These are phyloP conservation scores for Hybognathus amarus DNA, from an alignment of 2,797 vertebrate genomes.

Conservation along the genomic window DNA sequence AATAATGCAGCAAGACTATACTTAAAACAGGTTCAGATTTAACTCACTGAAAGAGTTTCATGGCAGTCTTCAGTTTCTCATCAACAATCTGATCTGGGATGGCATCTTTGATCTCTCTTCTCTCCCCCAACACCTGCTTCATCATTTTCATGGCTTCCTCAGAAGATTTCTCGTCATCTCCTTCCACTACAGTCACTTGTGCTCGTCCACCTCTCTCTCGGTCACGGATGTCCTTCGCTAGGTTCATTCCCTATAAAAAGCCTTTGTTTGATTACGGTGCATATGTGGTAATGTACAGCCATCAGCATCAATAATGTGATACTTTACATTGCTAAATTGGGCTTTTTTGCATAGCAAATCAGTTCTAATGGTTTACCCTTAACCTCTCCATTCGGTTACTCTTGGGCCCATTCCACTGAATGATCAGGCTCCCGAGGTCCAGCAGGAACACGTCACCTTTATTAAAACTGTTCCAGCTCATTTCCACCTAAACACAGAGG, in stretches of 20 bases:
- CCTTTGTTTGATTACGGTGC: background rate
- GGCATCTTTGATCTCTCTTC: constrained; percentile 72
- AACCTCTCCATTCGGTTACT: constrained; percentile 85
- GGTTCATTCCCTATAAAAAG: constrained; percentile 78
- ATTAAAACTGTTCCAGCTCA: constrained; percentile 89
- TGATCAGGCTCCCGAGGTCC: constrained; percentile 85
- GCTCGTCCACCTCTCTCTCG: constrained; percentile 84
- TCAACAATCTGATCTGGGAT: constrained; percentile 80
- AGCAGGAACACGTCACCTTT: constrained; percentile 85
- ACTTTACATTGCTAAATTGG: background rate
- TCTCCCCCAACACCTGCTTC: constrained; percentile 75
- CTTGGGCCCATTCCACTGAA: constrained; percentile 88
- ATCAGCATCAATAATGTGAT: background rate
- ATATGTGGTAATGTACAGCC: background rate
- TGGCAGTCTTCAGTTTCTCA: constrained; percentile 70
- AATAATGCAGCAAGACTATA: background rate
- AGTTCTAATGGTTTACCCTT: constrained; percentile 68
- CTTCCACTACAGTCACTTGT: constrained; percentile 82
- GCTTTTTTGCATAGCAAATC: constrained; percentile 1
- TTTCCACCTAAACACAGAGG: constrained; percentile 78
- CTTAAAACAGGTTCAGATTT: background rate
- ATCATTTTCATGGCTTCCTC: constrained; percentile 81
- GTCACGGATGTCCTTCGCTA: constrained; percentile 89
- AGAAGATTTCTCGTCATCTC: constrained; percentile 75
- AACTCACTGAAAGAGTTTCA: constrained; percentile 89